These are phyloP conservation scores for Grapholita molesta DNA, from an alignment of 1,140 invertebrate genomes.

Conservation along the genomic window DNA sequence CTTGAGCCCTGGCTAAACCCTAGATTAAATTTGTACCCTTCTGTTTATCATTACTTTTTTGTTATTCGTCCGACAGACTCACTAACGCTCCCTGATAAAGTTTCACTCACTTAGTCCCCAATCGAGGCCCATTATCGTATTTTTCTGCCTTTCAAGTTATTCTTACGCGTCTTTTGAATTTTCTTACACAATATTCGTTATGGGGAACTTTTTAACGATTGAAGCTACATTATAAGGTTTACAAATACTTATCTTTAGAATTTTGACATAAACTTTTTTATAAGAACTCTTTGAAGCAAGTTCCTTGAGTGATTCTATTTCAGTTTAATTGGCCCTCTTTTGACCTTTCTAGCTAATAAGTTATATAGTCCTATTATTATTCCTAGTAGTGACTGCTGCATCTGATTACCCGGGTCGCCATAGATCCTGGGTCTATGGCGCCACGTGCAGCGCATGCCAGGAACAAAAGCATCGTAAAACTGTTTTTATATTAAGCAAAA, in stretches of 20 bases:
- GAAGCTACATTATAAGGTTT: background rate
- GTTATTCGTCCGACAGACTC: slow-evolving; percentile 30
- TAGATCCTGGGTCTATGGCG: background rate
- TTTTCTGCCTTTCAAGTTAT: slow-evolving; percentile 9
- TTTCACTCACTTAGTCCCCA: background rate
- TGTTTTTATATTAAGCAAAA: no score
- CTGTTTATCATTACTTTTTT: slow-evolving; percentile 49
- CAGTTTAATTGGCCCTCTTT: background rate
- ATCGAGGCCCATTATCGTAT: background rate
- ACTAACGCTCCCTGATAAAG: slow-evolving; percentile 1
- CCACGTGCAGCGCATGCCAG: background rate
- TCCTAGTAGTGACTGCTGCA: background rate
- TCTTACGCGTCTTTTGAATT: background rate
- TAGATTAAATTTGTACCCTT: slow-evolving; percentile 64
- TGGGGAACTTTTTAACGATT: slow-evolving; percentile 4
- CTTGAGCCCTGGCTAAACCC: slow-evolving; percentile 40
- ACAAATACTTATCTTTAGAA: background rate
- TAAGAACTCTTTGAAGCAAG: background rate
- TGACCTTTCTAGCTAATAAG: background rate
- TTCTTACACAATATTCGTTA: background rate
- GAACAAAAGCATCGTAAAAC: background rate
- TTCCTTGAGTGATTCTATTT: background rate
- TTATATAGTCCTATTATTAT: background rate
- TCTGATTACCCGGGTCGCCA: background rate
- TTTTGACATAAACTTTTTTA: background rate